These are phyloP conservation scores for Acestrorhynchus altus DNA, from an alignment of 2,797 vertebrate species.

Conservation along the genomic window DNA sequence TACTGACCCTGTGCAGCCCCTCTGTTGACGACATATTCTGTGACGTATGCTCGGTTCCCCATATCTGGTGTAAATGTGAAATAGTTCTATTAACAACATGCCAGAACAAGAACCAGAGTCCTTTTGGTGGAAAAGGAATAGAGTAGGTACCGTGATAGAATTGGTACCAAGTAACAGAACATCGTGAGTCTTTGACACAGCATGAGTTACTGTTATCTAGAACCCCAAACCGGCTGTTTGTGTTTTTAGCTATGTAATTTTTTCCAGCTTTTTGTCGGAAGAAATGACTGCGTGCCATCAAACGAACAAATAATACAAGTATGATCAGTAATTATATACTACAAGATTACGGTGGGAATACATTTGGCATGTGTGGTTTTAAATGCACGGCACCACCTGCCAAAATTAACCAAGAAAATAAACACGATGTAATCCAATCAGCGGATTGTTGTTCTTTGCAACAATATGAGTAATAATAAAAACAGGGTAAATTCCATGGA, in stretches of 20 bases:
- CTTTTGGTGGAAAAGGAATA: too few species aligned
- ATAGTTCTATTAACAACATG: too few species aligned
- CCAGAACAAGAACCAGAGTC: too few species aligned
- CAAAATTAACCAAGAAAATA: conserved; percentile 25
- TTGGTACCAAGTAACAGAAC: too few species aligned
- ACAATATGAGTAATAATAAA: conserved; percentile 50
- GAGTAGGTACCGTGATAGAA: too few species aligned
- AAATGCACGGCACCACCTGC: conserved; percentile 19
- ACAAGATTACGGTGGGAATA: background rate
- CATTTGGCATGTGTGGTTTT: background rate
- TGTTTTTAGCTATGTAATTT: background rate
- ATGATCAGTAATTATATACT: background rate
- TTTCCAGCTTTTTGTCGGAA: background rate
- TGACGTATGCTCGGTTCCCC: too few species aligned
- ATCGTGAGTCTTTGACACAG: too few species aligned
- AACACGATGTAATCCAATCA: conserved; percentile 29
- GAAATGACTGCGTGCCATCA: background rate
- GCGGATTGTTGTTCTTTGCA: conserved; percentile 40
- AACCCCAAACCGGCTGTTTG: too few species aligned
- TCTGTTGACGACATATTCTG: too few species aligned
- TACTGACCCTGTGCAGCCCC: too few species aligned
- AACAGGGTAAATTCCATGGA: conserved; percentile 53
- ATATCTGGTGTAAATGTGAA: too few species aligned
- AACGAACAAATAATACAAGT: background rate
- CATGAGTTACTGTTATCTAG: too few species aligned